Percentiles rank a stretch among this genome's conserved stretches.
phyloP scores from a whole-genome alignment of 2,888 invertebrate species.

The Zonitis immaculata region DNA sequence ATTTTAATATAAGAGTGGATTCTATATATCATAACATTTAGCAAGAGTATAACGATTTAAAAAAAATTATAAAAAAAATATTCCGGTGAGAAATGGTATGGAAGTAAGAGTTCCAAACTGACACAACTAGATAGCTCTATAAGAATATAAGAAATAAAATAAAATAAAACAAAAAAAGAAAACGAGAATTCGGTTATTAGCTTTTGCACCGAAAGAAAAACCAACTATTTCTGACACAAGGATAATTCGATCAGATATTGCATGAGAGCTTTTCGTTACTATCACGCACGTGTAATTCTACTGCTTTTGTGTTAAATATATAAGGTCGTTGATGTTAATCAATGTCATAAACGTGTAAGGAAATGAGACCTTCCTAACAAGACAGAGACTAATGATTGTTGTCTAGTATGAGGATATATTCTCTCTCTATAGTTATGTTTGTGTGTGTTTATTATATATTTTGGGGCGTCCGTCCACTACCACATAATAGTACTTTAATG shows the following conservation, averaged over 20 bases:
- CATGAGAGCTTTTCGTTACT: background rate
- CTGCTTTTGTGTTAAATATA: constrained; percentile 11
- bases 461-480: constrained; percentile 16
- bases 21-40: constrained; percentile 1
- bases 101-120: background rate
- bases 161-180: background rate
- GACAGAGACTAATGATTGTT: constrained; percentile 25
- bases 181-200: background rate
- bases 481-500: constrained; percentile 31
- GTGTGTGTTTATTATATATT: too few species aligned
- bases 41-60: constrained; percentile 6
- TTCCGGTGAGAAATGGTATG: background rate
- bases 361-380: constrained; percentile 34
- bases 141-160: background rate
- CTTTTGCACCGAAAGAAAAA: background rate
- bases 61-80: constrained; percentile 5
- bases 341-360: constrained; percentile 32
- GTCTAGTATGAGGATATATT: constrained; percentile 15
- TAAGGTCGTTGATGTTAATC: constrained; percentile 23
- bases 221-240: constrained; percentile 1
- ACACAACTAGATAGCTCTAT: background rate
- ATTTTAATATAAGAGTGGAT: too few species aligned
- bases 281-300: constrained; percentile 4
- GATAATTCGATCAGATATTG: constrained; percentile 10
- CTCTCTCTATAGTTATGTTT: too few species aligned